Evolutionary conservation across 2,113 vertebrate species (phyloP), one percentile per base, ranked within the genome.

Genomic region (Oreochromis aureus): DNA sequence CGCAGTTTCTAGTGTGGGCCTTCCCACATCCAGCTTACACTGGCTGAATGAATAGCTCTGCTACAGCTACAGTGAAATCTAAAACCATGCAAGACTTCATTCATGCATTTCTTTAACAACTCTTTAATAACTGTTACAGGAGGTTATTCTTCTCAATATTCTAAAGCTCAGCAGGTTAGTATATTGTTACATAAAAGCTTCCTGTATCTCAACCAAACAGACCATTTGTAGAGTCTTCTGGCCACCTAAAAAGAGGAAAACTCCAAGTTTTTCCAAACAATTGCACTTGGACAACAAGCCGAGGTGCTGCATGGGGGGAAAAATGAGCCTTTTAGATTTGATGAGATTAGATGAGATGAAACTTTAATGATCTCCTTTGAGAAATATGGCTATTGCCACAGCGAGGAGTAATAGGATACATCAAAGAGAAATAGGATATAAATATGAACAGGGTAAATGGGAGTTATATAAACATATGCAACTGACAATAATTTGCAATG

Each of bases 331-430:
- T 78, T 85, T 32, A 89, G 48, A 86, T 80, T 83, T 78, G 53
- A 90, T 84, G 82, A 82, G 85, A 92, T 94, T 83, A 89, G 88
- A 91, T 91, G 71, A 88, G 87, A 84, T 83, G 89, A 76, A 92
- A 85, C 85, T 89, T 90, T 83, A 90, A 92, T 86, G 83, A 89
- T 88, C 82, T 89, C 66, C 88, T 86, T 63, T 84, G 81, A 93
- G 87, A 88, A 83, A 87, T 46, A 78, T 44, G 46, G 80, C 32
- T 88, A 86, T 84, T 80, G 63, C 55, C 9, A 76, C 71, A 80
- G 82, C 53, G 58, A 61, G 22, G 78, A 91, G 90, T 83, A 94
- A 91, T 51, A 71, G 71, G 80, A 92, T 86, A 88, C 82, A 90
- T 93, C 55, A 89, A 89, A 92, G 86, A 69, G 83, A 89, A 86